phyloP scores from a whole-genome alignment of 2,888 invertebrate species.

The Apodemia mormo region DNA sequence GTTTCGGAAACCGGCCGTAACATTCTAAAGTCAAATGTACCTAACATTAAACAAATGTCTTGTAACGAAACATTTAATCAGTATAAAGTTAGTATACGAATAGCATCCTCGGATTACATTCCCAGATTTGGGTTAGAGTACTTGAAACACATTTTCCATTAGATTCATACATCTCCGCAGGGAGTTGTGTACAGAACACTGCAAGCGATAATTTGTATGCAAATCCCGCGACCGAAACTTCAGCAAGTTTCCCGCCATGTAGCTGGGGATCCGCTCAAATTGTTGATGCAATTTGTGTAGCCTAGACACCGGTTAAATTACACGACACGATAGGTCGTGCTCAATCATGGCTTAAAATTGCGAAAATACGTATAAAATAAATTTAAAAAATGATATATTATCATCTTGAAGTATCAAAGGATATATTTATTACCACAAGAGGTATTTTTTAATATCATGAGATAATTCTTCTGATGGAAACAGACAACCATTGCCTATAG shows the following conservation, averaged over 20 bases:
- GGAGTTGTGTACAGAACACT: conserved; percentile 30
- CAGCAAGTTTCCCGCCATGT: conserved; percentile 31
- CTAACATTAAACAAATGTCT: neutral
- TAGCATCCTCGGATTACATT: neutral
- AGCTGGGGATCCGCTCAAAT: conserved; percentile 24
- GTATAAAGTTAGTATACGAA: neutral
- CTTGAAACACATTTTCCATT: conserved; percentile 13
- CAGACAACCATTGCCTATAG: no score
- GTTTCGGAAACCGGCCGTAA: no score
- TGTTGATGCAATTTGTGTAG: conserved; percentile 28
- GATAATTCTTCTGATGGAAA: no score
- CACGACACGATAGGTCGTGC: no score
- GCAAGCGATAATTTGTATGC: conserved; percentile 40
- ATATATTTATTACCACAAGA: no score
- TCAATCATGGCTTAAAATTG: no score
- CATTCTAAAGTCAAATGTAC: no score
- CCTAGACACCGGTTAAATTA: conserved; percentile 5
- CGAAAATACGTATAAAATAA: no score
- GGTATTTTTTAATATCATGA: no score
- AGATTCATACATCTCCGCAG: conserved; percentile 25
- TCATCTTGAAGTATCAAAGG: no score
- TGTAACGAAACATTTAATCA: neutral
- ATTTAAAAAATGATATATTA: no score
- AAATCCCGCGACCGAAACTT: conserved; percentile 38
- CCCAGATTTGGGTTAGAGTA: conserved; percentile 20